A percentile compares a stretch with the other conserved stretches of the same genome.
Conservation (phyloP, 2,888 invertebrate species). For the Trachelus tabidus region DNA sequence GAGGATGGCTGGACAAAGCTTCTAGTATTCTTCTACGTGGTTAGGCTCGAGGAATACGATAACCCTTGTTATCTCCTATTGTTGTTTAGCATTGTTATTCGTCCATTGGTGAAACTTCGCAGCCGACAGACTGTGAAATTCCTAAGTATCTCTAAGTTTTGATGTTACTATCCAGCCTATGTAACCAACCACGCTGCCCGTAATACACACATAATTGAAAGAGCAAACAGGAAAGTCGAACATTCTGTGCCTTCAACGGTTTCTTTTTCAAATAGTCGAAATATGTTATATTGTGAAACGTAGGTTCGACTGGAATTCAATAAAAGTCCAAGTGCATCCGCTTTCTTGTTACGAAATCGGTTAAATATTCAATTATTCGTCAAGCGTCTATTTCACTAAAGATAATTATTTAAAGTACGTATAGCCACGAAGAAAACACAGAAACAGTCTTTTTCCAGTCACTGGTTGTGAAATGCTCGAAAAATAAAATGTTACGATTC, state of each 20-base stretch:
- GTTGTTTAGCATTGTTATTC: conserved; percentile 19
- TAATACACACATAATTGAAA: background rate
- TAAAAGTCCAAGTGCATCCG: background rate
- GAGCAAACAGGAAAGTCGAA: background rate
- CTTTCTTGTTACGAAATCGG: background rate
- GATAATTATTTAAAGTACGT: background rate
- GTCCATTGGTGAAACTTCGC: background rate
- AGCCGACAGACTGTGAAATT: background rate
- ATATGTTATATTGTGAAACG: background rate
- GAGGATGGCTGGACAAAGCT: background rate
- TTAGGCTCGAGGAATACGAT: conserved; percentile 28
- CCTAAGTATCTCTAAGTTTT: background rate
- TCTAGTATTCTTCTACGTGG: background rate
- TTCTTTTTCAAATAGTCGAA: background rate
- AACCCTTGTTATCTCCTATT: conserved; percentile 48
- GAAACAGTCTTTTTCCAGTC: background rate
- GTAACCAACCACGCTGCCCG: background rate
- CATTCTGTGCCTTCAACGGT: background rate
- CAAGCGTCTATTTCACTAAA: background rate
- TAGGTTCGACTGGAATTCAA: background rate
- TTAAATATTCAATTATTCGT: background rate
- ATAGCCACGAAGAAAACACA: background rate
- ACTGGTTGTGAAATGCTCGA: background rate
- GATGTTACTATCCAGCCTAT: background rate
- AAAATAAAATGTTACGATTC: background rate